Base-by-base conservation (phyloP, 2,888 invertebrate species). In the Ryuthela nishihirai region DNA sequence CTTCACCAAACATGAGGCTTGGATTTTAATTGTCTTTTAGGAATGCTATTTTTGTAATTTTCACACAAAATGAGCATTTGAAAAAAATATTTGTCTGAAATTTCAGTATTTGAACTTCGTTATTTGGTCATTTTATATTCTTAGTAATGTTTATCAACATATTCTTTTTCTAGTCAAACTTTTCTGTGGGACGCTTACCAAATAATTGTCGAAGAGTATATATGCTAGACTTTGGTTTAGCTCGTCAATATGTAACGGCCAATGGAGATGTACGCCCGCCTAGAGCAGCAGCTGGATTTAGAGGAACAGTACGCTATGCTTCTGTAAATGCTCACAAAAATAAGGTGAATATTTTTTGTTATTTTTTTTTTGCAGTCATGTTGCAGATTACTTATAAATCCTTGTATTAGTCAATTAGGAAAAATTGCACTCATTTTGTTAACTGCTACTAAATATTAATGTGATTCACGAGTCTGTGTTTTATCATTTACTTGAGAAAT, bases 321-420 rank as follows among this genome's bases (percentile, higher is more conserved):
- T 97, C 98, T n/a, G 88, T 99, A 55, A 99, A 98, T 80, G 99
- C 99, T 34, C 99, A 99, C 77, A 92, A 94, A 72, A 99, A 99
- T 78, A 83, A 81, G 76, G 82, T 81, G 68, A 65, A 68, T 56
- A 18, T 24, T 9, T 15, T 6, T 32, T 21, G 20, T n/a, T n/a
- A n/a, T n/a, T n/a, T n/a, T n/a, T n/a, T n/a, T n/a, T n/a, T n/a
- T n/a, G n/a, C n/a, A n/a, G n/a, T n/a, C n/a, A n/a, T n/a, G n/a
- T n/a, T n/a, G n/a, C n/a, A n/a, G n/a, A n/a, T n/a, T n/a, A n/a
- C n/a, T n/a, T n/a, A n/a, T n/a, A n/a, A n/a, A n/a, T n/a, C n/a
- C n/a, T n/a, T n/a, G n/a, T n/a, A n/a, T n/a, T n/a, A n/a, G n/a
- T n/a, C n/a, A n/a, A n/a, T n/a, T n/a, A n/a, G n/a, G n/a, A n/a